Conservation (phyloP, 2,888 invertebrate genomes). For the Perizoma affinitatum region DNA sequence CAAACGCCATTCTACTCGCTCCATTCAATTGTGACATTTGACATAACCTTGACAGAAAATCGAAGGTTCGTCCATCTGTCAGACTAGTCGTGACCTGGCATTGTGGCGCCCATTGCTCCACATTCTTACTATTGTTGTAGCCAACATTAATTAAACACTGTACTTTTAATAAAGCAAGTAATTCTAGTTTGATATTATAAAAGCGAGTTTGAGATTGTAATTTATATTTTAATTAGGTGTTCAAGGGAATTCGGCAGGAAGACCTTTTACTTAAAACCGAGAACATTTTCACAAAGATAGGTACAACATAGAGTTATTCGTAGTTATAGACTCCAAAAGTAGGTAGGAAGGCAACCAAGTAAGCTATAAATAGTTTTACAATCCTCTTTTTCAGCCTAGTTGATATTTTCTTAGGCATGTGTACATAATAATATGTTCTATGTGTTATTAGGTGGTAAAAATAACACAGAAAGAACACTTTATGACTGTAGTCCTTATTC, state of each 20-base stretch:
- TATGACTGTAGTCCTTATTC: too few relatives aligned
- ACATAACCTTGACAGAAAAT: slow-evolving; percentile 55
- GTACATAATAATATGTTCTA: too few relatives aligned
- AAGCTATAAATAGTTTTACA: too few relatives aligned
- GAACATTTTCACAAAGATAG: not conserved
- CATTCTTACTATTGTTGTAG: slow-evolving; percentile 53
- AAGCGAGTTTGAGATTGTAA: slow-evolving; percentile 26
- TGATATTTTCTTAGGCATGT: too few relatives aligned
- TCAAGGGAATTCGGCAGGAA: slow-evolving; percentile 43
- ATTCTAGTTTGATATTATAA: slow-evolving; percentile 28
- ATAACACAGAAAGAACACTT: too few relatives aligned
- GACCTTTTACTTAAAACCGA: slow-evolving; percentile 11
- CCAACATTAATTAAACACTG: slow-evolving; percentile 48
- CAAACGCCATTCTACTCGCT: slow-evolving; percentile 39
- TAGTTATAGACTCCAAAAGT: too few relatives aligned
- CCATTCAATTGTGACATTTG: slow-evolving; percentile 59
- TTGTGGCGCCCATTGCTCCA: slow-evolving; percentile 56
- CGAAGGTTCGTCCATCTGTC: slow-evolving; percentile 55
- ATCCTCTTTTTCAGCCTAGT: too few relatives aligned
- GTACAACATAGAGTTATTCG: too few relatives aligned
- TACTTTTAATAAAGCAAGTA: slow-evolving; percentile 36
- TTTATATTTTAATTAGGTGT: slow-evolving; percentile 50
- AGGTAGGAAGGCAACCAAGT: too few relatives aligned
- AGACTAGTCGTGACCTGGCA: slow-evolving; percentile 50
- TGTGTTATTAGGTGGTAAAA: too few relatives aligned